Conservation (phyloP, 2,888 invertebrate species). For the Eupithecia inturbata region DNA sequence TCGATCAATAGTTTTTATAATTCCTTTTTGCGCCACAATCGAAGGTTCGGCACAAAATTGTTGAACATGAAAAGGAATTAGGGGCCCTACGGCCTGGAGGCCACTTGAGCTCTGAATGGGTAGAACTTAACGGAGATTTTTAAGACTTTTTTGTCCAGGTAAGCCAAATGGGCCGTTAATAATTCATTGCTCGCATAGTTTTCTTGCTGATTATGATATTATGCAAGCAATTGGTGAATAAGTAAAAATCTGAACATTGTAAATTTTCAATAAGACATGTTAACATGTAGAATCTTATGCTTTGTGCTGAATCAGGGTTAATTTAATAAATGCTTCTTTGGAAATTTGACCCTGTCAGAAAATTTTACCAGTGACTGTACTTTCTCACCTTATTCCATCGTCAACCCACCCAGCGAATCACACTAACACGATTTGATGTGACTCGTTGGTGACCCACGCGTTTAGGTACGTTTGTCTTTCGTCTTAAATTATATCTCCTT, state of each 20-base stretch:
- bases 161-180: slow-evolving; percentile 75
- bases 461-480: neutral
- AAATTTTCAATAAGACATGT: neutral
- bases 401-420: neutral
- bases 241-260: neutral
- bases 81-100: slow-evolving; percentile 65
- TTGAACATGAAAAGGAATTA: slow-evolving; percentile 78
- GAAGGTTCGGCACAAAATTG: slow-evolving; percentile 69
- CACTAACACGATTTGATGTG: neutral
- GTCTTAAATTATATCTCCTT: neutral
- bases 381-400: neutral
- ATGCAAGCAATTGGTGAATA: neutral
- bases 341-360: neutral
- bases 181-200: slow-evolving; percentile 62
- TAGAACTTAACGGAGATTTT: slow-evolving; percentile 74
- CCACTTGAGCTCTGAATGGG: slow-evolving; percentile 79
- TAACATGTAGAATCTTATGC: neutral
- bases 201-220: slow-evolving; percentile 39
- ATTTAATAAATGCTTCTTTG: neutral
- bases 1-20: slow-evolving; percentile 77
- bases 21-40: slow-evolving; percentile 71
- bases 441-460: neutral
- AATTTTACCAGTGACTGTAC: neutral
- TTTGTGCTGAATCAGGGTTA: neutral
- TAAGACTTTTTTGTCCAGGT: slow-evolving; percentile 73